Conservation (phyloP, 2,113 vertebrate genomes). For the Odocoileus virginianus region DNA sequence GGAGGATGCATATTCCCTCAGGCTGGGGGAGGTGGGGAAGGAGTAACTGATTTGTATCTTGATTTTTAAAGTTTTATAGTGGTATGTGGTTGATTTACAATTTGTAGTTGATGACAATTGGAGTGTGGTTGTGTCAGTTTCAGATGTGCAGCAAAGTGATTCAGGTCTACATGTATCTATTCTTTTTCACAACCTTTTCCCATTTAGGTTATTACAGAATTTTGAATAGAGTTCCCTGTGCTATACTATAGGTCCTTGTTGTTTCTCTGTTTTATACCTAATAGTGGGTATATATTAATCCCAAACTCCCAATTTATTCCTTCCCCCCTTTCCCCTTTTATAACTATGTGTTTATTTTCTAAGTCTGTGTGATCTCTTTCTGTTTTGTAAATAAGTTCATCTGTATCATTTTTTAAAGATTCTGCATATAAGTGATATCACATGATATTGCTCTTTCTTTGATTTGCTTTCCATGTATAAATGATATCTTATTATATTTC, state of each 20-base stretch:
- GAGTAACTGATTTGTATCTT: accelerated
- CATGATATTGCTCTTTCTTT: background rate
- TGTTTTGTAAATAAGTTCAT: background rate
- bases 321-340: background rate
- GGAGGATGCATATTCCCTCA: no score
- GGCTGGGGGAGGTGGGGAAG: background rate
- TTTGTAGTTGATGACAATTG: background rate
- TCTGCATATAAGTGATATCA: background rate
- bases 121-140: background rate
- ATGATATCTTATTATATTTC: background rate
- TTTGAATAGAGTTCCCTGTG: background rate
- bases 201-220: background rate
- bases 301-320: background rate
- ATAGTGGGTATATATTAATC: background rate
- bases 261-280: background rate
- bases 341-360: background rate
- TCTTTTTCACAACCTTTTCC: background rate
- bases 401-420: background rate
- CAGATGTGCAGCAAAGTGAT: background rate
- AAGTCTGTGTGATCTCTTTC: background rate
- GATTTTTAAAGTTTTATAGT: background rate
- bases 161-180: background rate
- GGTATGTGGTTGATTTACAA: background rate
- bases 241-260: background rate
- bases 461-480: background rate